Evolutionary conservation across 2,888 invertebrate genomes (phyloP).

Genomic region (Leptopterna dolabrata): DNA sequence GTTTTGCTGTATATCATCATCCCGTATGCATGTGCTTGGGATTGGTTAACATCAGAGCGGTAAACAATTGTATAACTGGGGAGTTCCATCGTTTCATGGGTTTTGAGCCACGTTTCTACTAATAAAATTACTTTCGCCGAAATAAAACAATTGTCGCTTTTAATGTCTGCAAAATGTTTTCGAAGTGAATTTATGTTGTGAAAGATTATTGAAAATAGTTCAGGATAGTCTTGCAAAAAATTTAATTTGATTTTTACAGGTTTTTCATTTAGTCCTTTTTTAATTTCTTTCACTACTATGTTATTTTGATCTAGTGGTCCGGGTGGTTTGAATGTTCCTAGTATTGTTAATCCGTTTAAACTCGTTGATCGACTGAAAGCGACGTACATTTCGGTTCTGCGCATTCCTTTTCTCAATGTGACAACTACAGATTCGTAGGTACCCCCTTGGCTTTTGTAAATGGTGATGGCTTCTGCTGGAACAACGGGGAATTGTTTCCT

Average conservation of each 20-base stretch:
- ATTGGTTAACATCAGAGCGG: no score
- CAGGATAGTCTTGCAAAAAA: not conserved
- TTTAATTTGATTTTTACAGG: not conserved
- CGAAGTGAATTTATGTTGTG: not conserved
- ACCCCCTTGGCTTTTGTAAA: slow-evolving; percentile 62
- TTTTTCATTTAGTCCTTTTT: not conserved
- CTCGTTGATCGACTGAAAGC: slow-evolving; percentile 32
- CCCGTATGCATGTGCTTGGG: no score
- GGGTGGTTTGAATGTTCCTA: not conserved
- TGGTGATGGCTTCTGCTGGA: slow-evolving; percentile 60
- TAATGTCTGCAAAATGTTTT: not conserved
- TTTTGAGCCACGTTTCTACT: no score
- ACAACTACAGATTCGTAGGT: slow-evolving; percentile 25
- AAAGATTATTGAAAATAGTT: not conserved
- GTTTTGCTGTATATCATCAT: no score
- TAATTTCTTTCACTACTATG: not conserved
- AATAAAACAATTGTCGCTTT: no score
- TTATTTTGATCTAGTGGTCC: not conserved
- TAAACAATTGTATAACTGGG: no score
- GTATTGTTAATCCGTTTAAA: not conserved
- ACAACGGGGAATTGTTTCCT: slow-evolving; percentile 60
- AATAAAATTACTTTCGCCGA: no score
- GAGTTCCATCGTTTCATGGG: no score
- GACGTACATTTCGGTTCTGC: slow-evolving; percentile 26
- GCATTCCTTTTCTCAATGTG: not conserved